Evolutionary conservation across 2,113 vertebrate species (phyloP), one percentile per base, ranked within the genome.

Genomic region (Tonatia bakeri): DNA sequence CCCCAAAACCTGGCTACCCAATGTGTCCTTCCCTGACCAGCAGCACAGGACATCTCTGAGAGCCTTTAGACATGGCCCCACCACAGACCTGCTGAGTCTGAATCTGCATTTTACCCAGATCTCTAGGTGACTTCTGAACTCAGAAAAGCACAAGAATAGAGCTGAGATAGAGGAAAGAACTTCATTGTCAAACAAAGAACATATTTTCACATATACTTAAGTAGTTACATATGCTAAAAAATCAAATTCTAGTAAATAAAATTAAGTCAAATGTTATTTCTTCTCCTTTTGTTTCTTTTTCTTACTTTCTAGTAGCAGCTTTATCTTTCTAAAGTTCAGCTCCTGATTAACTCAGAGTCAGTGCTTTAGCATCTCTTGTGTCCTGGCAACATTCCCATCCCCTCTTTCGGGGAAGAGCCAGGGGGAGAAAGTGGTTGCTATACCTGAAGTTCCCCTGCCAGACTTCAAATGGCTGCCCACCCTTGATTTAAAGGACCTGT

Each of bases 371-470:
- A 50, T 92, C 54, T 80, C n/a, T 75, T 75, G 4, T 45, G 38
- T 70, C 9, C 75, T 67, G 17, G 22, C 22, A 88, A 45, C 15
- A 77, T 45, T 24, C 45, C 24, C 10, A 14, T 20, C 4, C 11
- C 22, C 13, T 22, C 3, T 85, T 52, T 61, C 1, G 22, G 5
- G 26, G 15, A 3, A 12, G 16, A 15, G 4, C 50, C 4, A 2
- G 28, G 1, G 31, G 11, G 8, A 54, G 22, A 4, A 13, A 28
- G 28, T 61, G 4, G 64, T 2, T 36, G 11, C 33, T 40, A 7
- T 28, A 16, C 36, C 24, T 47, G 50, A 85, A 86, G 33, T 90
- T 50, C 8, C 4, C 65, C 56, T 16, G 40, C 0, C 22, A 75
- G 50, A 36, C 38, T 75, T 61, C 65, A 43, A 22, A 43, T 31